phyloP scores from a whole-genome alignment of 1,140 invertebrate genomes.

The Phymastichus coffea region DNA sequence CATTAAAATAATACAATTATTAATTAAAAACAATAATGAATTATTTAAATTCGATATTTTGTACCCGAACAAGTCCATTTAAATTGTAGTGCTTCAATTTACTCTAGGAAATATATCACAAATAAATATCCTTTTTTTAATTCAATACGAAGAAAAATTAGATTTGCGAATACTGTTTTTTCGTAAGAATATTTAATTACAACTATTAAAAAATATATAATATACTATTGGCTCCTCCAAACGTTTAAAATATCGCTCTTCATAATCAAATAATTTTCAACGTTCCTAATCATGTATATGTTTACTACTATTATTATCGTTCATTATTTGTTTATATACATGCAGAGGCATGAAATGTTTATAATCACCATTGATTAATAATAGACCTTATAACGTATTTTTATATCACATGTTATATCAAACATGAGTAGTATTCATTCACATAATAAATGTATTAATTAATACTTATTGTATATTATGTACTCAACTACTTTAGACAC shows the following conservation, averaged over 20 bases:
- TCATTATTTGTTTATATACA: neutral
- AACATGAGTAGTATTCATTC: constrained; percentile 8
- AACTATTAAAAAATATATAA: neutral
- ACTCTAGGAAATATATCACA: too few species aligned
- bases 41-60: neutral
- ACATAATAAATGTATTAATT: neutral
- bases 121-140: too few species aligned
- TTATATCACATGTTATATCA: neutral
- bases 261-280: constrained; percentile 6
- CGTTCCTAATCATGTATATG: constrained; percentile 15
- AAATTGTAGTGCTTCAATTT: too few species aligned
- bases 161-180: neutral
- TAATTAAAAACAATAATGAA: neutral
- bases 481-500: constrained; percentile 13
- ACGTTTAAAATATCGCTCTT: constrained; percentile 5
- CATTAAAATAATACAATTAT: constrained; percentile 4
- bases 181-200: too few species aligned
- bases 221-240: neutral
- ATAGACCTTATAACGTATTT: neutral
- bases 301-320: neutral
- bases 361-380: neutral
- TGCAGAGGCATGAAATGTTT: constrained; percentile 3
- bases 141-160: too few species aligned
- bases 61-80: neutral
- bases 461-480: constrained; percentile 12